phyloP scores from a whole-genome alignment of 1,140 invertebrate species.

The Drosophila carrolli region DNA sequence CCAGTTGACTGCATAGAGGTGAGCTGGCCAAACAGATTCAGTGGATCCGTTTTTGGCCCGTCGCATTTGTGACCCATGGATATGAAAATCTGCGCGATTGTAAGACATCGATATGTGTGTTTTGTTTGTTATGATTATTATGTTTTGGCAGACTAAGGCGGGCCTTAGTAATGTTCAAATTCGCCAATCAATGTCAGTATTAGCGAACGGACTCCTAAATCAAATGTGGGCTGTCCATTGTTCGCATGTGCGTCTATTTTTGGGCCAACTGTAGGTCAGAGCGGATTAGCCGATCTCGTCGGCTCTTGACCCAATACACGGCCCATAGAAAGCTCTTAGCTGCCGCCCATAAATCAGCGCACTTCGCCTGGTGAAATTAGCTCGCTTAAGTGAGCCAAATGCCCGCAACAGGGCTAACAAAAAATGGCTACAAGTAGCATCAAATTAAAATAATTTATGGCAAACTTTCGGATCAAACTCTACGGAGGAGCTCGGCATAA shows the following conservation, averaged over 20 bases:
- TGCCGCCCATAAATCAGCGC: slow-evolving; percentile 45
- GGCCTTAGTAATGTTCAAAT: slow-evolving; percentile 47
- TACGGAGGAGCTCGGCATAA: slow-evolving; percentile 48
- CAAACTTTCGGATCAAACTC: slow-evolving; percentile 49
- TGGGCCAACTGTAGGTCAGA: slow-evolving; percentile 48
- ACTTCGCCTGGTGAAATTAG: slow-evolving; percentile 30
- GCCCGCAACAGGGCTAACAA: slow-evolving; percentile 11
- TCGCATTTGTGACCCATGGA: slow-evolving; percentile 30
- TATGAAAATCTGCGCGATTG: slow-evolving; percentile 20
- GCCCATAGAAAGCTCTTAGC: slow-evolving; percentile 47
- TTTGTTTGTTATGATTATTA: slow-evolving; percentile 31
- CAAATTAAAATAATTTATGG: slow-evolving; percentile 67
- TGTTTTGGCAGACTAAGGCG: slow-evolving; percentile 37
- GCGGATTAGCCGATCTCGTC: background rate
- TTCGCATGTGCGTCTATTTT: slow-evolving; percentile 23
- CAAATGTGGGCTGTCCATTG: slow-evolving; percentile 38
- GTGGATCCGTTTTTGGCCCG: slow-evolving; percentile 28
- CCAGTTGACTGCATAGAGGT: slow-evolving; percentile 52
- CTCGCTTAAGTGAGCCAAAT: slow-evolving; percentile 45
- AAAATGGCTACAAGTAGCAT: slow-evolving; percentile 50
- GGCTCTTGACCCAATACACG: slow-evolving; percentile 37
- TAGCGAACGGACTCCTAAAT: slow-evolving; percentile 58
- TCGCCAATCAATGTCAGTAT: slow-evolving; percentile 70
- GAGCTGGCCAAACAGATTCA: slow-evolving; percentile 31
- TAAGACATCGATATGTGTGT: slow-evolving; percentile 13